Evolutionary conservation across 1,140 invertebrate species (phyloP).

Genomic region (Heliconius hermathena): DNA sequence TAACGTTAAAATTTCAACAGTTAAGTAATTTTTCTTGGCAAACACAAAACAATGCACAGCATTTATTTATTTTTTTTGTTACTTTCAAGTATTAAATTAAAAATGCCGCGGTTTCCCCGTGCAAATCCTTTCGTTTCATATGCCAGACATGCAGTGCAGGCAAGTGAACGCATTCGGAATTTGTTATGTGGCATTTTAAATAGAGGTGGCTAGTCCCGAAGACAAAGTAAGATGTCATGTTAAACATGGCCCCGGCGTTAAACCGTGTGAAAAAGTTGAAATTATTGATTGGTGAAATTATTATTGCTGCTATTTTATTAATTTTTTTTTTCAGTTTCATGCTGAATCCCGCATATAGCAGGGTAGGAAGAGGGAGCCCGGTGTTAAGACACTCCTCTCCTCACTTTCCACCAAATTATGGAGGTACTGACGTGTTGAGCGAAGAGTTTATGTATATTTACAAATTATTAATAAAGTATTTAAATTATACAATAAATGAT

Average conservation of each 20-base stretch:
- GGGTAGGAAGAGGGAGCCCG: too few relatives aligned
- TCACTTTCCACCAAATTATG: too few relatives aligned
- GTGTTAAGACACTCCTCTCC: too few relatives aligned
- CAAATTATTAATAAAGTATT: too few relatives aligned
- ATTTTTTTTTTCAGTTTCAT: too few relatives aligned
- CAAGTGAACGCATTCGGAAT: conserved; percentile 40
- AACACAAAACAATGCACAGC: conserved; percentile 16
- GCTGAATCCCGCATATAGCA: too few relatives aligned
- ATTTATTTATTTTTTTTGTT: conserved; percentile 22
- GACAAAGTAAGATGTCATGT: conserved; percentile 34
- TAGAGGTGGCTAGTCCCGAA: conserved; percentile 30
- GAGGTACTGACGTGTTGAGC: too few relatives aligned
- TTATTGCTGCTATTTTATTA: neutral
- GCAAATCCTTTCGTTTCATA: conserved; percentile 39
- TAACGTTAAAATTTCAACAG: conserved; percentile 32
- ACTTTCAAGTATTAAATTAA: conserved; percentile 25
- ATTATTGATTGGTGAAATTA: neutral
- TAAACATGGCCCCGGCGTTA: conserved; percentile 21
- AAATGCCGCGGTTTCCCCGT: conserved; percentile 33
- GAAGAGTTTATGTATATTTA: too few relatives aligned
- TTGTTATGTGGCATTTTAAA: conserved; percentile 41
- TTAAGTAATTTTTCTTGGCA: conserved; percentile 1
- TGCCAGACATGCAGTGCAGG: conserved; percentile 43
- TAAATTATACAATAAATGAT: too few relatives aligned
- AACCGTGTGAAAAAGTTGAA: conserved; percentile 4